phyloP scores from a whole-genome alignment of 2,113 vertebrate species.

The Eudyptes chrysolophus region DNA sequence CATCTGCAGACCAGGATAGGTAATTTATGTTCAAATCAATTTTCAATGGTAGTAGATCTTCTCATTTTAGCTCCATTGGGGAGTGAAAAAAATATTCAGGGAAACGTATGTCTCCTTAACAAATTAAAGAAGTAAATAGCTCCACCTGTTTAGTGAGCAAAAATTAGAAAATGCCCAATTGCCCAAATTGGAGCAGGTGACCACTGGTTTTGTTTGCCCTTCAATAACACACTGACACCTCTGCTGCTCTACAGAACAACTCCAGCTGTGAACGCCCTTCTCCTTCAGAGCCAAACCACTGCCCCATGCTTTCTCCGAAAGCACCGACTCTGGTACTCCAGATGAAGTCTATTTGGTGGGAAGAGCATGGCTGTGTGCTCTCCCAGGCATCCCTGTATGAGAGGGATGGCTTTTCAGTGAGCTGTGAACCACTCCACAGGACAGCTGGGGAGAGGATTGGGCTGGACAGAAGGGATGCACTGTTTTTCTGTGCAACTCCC shows the following conservation, averaged over 20 bases:
- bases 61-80: neutral
- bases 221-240: neutral
- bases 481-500: neutral
- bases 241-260: neutral
- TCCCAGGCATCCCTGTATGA: neutral
- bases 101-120: neutral
- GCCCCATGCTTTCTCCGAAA: neutral
- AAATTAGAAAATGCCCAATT: neutral
- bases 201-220: neutral
- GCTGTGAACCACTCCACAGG: neutral
- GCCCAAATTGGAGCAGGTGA: neutral
- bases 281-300: neutral
- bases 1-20: neutral
- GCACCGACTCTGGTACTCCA: neutral
- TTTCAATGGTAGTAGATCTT: neutral
- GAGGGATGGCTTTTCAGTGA: neutral
- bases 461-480: neutral
- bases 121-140: neutral
- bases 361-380: neutral
- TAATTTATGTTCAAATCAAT: neutral
- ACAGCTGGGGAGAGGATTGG: neutral
- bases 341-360: neutral
- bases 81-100: neutral
- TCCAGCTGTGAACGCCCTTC: neutral
- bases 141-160: neutral